Evolutionary conservation across 2,888 invertebrate genomes (phyloP), one percentile per base, ranked within the genome.

Genomic region (Mythimna impura): DNA sequence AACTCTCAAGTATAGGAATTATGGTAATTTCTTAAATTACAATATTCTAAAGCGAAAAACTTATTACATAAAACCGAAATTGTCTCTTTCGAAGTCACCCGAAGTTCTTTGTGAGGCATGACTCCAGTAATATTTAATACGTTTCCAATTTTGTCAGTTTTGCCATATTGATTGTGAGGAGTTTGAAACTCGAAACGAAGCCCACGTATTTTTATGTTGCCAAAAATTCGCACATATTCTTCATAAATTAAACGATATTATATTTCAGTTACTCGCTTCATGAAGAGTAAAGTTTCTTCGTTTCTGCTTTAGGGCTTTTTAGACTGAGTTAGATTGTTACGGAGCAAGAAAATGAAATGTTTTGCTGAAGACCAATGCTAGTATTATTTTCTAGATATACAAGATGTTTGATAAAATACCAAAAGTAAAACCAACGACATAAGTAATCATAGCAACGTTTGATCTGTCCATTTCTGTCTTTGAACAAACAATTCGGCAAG

Each of bases 21-120:
- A 82, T 84, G 85, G 73, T 72, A 84, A 84, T 84, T 84, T 73
- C 61, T 66, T 54, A 85, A 85, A 84, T 84, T 84, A 84, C 83
- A 82, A 85, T 85, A 82, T 80, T 82, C 66, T 77, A 69, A 75
- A 80, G 80, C 77, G 82, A 80, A 82, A 80, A 84, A 84, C 81
- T 81, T 84, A 65, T 71, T 71, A 76, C 69, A 83, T 85, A 83
- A 76, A 69, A 83, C 76, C 78, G 81, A 71, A 84, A 81, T 76
- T 83, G 83, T 85, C 83, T 81, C 83, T 78, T 80, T 68, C 64
- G 73, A 74, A 84, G 68, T 83, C 78, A 62, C 64, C 80, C 66
- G 57, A 85, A 85, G 76, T 84, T 84, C 85, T 82, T 84, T 82
- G 85, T 82, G 73, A 66, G 80, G 69, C 63, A 71, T 82, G 84